Percentiles rank a stretch among this genome's conserved stretches.
These are phyloP conservation scores for Dermolepida albohirtum DNA, from an alignment of 2,888 invertebrate species.

Conservation along the genomic window DNA sequence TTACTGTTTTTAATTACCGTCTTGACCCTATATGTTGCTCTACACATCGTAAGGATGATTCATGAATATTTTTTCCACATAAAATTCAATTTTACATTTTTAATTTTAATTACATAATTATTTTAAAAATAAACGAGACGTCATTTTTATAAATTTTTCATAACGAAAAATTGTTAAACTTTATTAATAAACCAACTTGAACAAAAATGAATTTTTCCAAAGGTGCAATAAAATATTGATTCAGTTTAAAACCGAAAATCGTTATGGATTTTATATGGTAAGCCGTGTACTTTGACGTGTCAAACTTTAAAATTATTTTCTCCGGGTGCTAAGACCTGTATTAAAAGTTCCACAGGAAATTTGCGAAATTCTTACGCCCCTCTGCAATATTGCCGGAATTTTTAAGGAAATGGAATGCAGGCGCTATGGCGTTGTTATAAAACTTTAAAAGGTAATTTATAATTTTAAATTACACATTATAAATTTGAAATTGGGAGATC, in stretches of 20 bases:
- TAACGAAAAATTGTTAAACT: no score
- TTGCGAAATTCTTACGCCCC: constrained; percentile 2
- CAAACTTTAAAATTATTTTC: constrained; percentile 14
- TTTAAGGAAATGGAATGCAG: constrained; percentile 11
- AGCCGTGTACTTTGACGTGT: background rate
- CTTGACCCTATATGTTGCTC: no score
- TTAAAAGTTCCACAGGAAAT: constrained; percentile 17
- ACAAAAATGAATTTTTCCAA: background rate
- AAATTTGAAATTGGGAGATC: constrained; percentile 5
- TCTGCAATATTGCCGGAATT: background rate
- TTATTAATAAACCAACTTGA: background rate
- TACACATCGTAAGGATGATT: no score
- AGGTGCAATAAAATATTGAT: background rate
- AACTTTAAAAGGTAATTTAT: constrained; percentile 15
- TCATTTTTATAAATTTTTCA: no score
- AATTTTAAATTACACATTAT: constrained; percentile 20
- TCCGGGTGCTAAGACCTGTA: constrained; percentile 5
- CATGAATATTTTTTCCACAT: no score
- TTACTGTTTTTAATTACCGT: no score
- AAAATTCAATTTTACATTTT: no score
- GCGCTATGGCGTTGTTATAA: background rate
- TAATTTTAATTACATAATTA: no score
- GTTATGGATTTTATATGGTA: background rate
- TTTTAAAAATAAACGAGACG: no score
- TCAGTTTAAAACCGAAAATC: background rate